phyloP scores from a whole-genome alignment of 2,113 vertebrate genomes.

The Otocyon megalotis region DNA sequence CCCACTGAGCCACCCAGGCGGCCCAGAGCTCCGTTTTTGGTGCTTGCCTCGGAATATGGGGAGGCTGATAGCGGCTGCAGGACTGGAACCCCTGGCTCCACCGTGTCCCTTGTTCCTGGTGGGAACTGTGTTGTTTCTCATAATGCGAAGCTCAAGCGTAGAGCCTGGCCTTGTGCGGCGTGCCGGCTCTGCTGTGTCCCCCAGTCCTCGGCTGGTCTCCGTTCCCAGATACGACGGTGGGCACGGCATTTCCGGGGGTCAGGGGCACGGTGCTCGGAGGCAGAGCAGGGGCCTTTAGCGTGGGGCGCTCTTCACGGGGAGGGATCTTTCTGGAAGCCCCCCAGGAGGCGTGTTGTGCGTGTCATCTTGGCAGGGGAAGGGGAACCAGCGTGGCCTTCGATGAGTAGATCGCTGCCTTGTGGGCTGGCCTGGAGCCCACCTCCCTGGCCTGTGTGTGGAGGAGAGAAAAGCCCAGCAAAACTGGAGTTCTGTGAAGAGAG shows the following conservation, averaged over 20 bases:
- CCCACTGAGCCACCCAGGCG: background rate
- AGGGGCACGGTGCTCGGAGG: background rate
- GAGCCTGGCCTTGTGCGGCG: background rate
- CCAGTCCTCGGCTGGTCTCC: background rate
- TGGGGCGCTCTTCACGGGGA: background rate
- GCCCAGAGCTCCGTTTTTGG: background rate
- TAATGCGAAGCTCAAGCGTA: background rate
- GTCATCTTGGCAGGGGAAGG: background rate
- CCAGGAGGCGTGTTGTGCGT: background rate
- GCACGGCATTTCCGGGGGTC: background rate
- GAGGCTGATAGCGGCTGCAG: background rate
- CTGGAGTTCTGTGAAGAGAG: slow-evolving; percentile 41
- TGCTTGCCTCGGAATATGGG: background rate
- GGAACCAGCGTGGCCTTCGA: background rate
- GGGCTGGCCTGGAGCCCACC: background rate
- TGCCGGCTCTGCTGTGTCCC: background rate
- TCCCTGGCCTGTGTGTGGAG: background rate
- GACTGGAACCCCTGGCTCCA: background rate
- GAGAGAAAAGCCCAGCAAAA: background rate
- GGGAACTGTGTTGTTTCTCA: background rate
- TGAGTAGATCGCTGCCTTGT: background rate
- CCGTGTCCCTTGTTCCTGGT: background rate
- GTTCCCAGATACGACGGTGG: background rate
- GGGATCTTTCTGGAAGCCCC: background rate
- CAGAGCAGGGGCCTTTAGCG: background rate